Percentiles rank a stretch among this genome's conserved stretches.
Conservation (phyloP, 1,140 invertebrate genomes). For the Tetragnatha versicolor region DNA sequence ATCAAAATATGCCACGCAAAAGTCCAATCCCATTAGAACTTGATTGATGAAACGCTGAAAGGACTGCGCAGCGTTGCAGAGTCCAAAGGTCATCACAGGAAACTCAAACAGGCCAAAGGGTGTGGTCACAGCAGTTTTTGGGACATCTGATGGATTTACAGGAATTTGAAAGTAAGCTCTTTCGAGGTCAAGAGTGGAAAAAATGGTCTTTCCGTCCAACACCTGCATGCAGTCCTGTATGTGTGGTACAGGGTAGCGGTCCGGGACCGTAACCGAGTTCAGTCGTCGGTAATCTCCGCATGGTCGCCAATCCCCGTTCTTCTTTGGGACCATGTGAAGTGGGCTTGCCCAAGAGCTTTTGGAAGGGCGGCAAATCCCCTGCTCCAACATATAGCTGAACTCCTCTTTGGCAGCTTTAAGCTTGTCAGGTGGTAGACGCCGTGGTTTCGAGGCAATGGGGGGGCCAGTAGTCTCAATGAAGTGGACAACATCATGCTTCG, state of each 20-base stretch:
- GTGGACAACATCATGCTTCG: constrained; percentile 32
- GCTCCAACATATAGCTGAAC: constrained; percentile 40
- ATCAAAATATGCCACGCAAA: not conserved
- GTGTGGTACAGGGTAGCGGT: constrained; percentile 45
- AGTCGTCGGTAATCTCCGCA: constrained; percentile 42
- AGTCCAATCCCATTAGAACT: constrained; percentile 2
- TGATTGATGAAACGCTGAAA: constrained; percentile 51
- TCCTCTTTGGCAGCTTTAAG: constrained; percentile 25
- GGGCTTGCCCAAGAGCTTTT: constrained; percentile 56
- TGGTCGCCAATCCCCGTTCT: constrained; percentile 30
- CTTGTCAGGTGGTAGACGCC: not conserved
- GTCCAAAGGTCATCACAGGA: constrained; percentile 47
- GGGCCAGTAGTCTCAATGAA: constrained; percentile 38
- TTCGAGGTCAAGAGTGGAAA: constrained; percentile 6
- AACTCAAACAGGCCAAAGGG: constrained; percentile 49
- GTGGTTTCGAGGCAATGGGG: not conserved
- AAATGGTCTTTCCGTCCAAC: constrained; percentile 10
- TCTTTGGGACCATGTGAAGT: constrained; percentile 59
- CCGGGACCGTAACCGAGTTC: constrained; percentile 42
- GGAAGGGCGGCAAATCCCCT: constrained; percentile 54
- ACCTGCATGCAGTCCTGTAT: constrained; percentile 41
- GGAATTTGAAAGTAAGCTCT: constrained; percentile 38
- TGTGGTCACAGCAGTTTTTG: constrained; percentile 46
- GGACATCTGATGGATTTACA: constrained; percentile 22
- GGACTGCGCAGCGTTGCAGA: constrained; percentile 38